Percentiles rank a stretch among this genome's conserved stretches.
Evolutionary conservation across 2,113 vertebrate genomes (phyloP).

Genomic region (Myrmecobius fasciatus): DNA sequence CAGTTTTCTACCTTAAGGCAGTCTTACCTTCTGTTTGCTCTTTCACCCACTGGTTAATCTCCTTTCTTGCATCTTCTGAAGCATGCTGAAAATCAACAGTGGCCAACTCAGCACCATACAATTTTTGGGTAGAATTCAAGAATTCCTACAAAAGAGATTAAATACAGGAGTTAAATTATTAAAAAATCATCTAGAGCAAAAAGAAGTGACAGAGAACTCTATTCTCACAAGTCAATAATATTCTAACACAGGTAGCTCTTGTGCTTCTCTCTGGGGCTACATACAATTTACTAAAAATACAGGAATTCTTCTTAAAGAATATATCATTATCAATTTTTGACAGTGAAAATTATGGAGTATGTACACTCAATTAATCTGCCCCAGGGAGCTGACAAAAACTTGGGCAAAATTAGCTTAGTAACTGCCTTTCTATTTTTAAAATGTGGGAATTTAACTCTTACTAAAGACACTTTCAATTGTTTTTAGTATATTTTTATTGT

Average conservation of each 20-base stretch:
- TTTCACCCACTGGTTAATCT: slow-evolving; percentile 94
- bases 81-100: slow-evolving; percentile 88
- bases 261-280: not conserved
- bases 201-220: not conserved
- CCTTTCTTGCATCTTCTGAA: slow-evolving; percentile 82
- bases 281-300: not conserved
- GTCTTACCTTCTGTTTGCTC: slow-evolving; percentile 91
- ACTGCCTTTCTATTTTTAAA: not conserved
- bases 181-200: slow-evolving; percentile 6
- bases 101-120: slow-evolving; percentile 90
- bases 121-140: slow-evolving; percentile 86
- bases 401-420: not conserved
- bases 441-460: not conserved
- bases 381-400: not conserved
- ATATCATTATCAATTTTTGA: not conserved
- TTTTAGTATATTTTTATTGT: not conserved
- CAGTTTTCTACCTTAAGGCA: not conserved
- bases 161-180: slow-evolving; percentile 7
- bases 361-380: not conserved
- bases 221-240: not conserved
- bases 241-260: not conserved
- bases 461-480: not conserved
- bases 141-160: slow-evolving; percentile 85
- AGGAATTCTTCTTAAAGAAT: not conserved
- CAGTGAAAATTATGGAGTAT: not conserved